These are phyloP conservation scores for Tricholaema leucomelas DNA, from an alignment of 2,113 vertebrate genomes.

Conservation along the genomic window DNA sequence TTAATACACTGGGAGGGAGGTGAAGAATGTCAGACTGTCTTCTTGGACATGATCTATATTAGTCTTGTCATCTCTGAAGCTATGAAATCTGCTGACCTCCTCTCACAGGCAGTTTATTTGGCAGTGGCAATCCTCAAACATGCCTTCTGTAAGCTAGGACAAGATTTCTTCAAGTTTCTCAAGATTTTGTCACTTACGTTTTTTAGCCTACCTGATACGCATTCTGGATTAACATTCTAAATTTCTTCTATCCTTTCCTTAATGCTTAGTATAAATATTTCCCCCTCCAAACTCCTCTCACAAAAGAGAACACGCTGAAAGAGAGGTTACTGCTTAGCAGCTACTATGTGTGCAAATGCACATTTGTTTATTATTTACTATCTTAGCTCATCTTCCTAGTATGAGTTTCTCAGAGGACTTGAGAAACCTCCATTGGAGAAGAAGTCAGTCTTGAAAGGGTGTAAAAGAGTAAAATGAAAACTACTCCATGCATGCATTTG, in stretches of 20 bases:
- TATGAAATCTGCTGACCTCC: background rate
- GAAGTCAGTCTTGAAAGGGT: background rate
- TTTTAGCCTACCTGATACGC: background rate
- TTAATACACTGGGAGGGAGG: accelerated
- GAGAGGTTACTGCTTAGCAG: background rate
- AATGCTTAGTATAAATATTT: background rate
- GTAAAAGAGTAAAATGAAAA: background rate
- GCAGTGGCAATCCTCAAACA: background rate
- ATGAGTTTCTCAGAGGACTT: constrained; percentile 1
- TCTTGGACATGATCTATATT: background rate
- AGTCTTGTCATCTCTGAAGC: background rate
- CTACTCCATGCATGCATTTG: background rate
- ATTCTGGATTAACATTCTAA: background rate
- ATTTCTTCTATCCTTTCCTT: background rate
- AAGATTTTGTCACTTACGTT: background rate
- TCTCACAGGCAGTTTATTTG: background rate
- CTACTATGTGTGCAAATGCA: background rate
- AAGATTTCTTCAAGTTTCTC: background rate
- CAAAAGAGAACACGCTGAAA: background rate
- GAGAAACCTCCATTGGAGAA: background rate
- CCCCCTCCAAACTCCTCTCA: background rate
- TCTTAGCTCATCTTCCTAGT: background rate
- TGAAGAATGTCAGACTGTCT: background rate
- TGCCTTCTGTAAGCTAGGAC: background rate
- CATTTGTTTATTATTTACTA: background rate